These are phyloP conservation scores for Lepus oiostolus DNA, from an alignment of 2,797 vertebrate genomes.

Conservation along the genomic window DNA sequence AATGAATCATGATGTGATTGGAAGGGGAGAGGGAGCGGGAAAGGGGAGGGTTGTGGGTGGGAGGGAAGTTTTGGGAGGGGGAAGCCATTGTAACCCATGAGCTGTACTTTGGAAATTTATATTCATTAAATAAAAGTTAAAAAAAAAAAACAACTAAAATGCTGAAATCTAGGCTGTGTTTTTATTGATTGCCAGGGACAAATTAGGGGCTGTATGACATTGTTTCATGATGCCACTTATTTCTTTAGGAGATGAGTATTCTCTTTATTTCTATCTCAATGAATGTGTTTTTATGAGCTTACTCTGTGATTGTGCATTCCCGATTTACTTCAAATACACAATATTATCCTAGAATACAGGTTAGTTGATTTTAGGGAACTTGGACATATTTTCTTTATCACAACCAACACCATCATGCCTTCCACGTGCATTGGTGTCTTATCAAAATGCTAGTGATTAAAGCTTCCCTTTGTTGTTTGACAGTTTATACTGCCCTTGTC, in stretches of 20 bases:
- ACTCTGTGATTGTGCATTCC: not conserved
- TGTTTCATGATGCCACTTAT: slow-evolving; percentile 51
- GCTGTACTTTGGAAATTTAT: no score
- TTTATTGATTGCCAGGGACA: slow-evolving; percentile 35
- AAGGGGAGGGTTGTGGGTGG: no score
- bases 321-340: not conserved
- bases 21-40: no score
- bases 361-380: not conserved
- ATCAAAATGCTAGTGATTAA: no score
- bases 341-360: not conserved
- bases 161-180: slow-evolving; percentile 14
- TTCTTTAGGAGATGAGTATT: not conserved
- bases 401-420: fast-evolving
- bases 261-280: not conserved
- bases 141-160: no score
- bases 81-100: no score
- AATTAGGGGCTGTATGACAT: not conserved
- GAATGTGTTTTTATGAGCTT: slow-evolving; percentile 2
- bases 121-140: no score
- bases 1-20: no score
- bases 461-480: not conserved
- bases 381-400: not conserved
- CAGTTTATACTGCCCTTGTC: not conserved
- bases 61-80: no score
- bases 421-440: fast-evolving